A percentile compares a stretch with the other conserved stretches of the same genome.
These are phyloP conservation scores for Danio kyathit DNA, from an alignment of 2,797 vertebrate species.

Conservation along the genomic window DNA sequence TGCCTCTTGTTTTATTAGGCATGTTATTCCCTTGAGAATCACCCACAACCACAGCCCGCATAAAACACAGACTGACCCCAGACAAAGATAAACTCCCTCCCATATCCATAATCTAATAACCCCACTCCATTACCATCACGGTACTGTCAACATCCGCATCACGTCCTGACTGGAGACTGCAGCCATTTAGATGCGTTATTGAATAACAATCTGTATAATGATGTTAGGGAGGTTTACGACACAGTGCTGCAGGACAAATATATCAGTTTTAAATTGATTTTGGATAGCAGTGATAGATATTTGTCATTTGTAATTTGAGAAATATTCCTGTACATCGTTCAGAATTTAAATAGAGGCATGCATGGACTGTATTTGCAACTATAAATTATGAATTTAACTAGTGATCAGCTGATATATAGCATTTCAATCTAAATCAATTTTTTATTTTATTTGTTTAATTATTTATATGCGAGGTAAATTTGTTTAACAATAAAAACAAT, in stretches of 20 bases:
- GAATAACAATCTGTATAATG: slow-evolving; percentile 43
- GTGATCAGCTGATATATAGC: not conserved
- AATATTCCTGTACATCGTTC: not conserved
- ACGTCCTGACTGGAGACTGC: slow-evolving; percentile 28
- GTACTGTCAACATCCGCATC: slow-evolving; percentile 41
- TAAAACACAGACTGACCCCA: slow-evolving; percentile 25
- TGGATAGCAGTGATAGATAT: slow-evolving; percentile 10
- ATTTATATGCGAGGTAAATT: not conserved
- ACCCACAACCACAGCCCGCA: slow-evolving; percentile 28
- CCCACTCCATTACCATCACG: slow-evolving; percentile 48
- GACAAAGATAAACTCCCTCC: slow-evolving; percentile 30
- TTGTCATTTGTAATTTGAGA: slow-evolving; percentile 32
- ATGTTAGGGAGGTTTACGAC: slow-evolving; percentile 17
- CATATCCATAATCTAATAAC: slow-evolving; percentile 57
- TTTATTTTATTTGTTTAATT: slow-evolving; percentile 12
- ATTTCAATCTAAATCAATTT: not conserved
- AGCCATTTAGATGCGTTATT: slow-evolving; percentile 36
- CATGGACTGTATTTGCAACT: not conserved
- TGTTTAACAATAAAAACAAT: not conserved
- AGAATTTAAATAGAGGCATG: too few relatives aligned
- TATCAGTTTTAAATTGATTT: slow-evolving; percentile 18
- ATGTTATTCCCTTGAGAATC: slow-evolving; percentile 26
- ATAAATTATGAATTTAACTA: not conserved
- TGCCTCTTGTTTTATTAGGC: slow-evolving; percentile 29
- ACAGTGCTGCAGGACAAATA: not conserved